These are phyloP conservation scores for Spodoptera littoralis DNA, from an alignment of 2,888 invertebrate species.

Conservation along the genomic window DNA sequence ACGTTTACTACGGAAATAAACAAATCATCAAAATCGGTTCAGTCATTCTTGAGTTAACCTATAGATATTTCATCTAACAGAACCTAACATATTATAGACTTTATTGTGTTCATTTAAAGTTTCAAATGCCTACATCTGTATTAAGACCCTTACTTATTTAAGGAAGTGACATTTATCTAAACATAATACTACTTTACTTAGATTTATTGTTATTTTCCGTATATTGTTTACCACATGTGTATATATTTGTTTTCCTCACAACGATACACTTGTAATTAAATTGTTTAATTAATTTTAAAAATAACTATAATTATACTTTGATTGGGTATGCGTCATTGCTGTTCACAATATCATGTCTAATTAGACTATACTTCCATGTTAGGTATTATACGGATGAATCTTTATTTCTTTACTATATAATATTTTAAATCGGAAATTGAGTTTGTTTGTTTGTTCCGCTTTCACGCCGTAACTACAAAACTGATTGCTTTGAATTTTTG, in stretches of 20 bases:
- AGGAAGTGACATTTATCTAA: not conserved
- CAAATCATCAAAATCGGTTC: too few relatives aligned
- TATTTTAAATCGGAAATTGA: too few relatives aligned
- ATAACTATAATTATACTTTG: conserved; percentile 12
- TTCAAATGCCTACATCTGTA: not conserved
- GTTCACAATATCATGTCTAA: not conserved
- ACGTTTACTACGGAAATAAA: too few relatives aligned
- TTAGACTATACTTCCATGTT: conserved; percentile 1
- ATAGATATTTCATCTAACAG: too few relatives aligned
- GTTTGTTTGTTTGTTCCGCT: too few relatives aligned
- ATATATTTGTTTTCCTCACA: not conserved
- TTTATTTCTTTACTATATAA: too few relatives aligned
- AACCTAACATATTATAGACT: too few relatives aligned
- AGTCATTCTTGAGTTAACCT: too few relatives aligned
- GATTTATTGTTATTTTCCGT: conserved; percentile 14
- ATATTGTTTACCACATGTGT: not conserved
- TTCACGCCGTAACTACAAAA: too few relatives aligned
- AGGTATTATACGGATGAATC: not conserved
- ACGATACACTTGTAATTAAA: conserved; percentile 1
- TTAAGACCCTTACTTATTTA: not conserved
- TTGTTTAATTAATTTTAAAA: not conserved
- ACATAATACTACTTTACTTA: not conserved
- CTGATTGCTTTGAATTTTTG: too few relatives aligned
- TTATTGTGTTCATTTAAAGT: not conserved
- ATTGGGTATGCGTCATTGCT: conserved; percentile 13